phyloP scores from a whole-genome alignment of 2,888 invertebrate genomes.

The Drosophila paranaensis region DNA sequence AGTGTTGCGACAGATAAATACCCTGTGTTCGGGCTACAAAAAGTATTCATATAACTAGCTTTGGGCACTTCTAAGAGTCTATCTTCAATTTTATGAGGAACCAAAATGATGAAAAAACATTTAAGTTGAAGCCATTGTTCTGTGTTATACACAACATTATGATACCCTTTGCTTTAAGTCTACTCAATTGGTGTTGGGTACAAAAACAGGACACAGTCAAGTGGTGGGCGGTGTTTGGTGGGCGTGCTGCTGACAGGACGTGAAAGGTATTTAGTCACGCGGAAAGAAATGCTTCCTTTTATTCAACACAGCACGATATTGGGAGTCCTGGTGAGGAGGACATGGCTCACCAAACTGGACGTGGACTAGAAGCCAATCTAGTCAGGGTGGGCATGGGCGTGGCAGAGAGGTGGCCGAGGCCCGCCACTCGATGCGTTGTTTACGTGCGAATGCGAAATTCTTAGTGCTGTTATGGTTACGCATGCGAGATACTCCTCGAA shows the following conservation, averaged over 20 bases:
- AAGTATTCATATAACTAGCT: neutral
- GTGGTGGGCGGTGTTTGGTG: constrained; percentile 44
- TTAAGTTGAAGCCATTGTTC: neutral
- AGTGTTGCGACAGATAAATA: neutral
- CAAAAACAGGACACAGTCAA: constrained; percentile 57
- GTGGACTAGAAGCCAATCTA: constrained; percentile 57
- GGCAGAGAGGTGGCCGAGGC: neutral
- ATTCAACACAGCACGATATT: constrained; percentile 59
- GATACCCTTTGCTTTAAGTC: neutral
- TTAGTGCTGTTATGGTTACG: constrained; percentile 56
- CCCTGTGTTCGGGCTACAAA: neutral
- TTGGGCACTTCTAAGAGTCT: neutral
- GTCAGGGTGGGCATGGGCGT: constrained; percentile 10
- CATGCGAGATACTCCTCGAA: constrained; percentile 55
- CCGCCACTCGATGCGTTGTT: constrained; percentile 63
- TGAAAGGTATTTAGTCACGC: constrained; percentile 80
- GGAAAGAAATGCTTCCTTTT: constrained; percentile 78
- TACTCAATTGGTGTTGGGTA: constrained; percentile 4
- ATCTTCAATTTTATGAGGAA: neutral
- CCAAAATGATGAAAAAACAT: neutral
- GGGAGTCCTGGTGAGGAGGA: constrained; percentile 7
- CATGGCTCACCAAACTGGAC: constrained; percentile 51
- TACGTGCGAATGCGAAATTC: constrained; percentile 75
- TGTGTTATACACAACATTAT: neutral
- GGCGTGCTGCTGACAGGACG: constrained; percentile 72